Base-by-base conservation (phyloP, 2,113 vertebrate genomes). In the Acrocephalus arundinaceus region DNA sequence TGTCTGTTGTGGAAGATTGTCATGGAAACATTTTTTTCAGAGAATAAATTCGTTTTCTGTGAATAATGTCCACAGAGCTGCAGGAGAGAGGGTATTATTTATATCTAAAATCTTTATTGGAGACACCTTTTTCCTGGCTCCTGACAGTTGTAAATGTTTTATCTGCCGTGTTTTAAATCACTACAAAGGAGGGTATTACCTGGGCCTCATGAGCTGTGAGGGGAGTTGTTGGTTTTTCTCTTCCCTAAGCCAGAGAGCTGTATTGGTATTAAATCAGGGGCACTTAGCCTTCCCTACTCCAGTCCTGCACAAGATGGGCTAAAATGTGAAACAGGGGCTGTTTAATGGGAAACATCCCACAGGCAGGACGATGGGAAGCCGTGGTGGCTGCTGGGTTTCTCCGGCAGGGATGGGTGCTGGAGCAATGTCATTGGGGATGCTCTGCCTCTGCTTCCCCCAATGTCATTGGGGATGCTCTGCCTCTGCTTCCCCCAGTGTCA, bases 11-110 rank as follows among this genome's bases (percentile, higher is more conserved):
- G 67, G 85, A 96, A 94, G 93, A 97, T 96, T 96, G 95, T 95
- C 93, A 97, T 97, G 95, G 96, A 96, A 95, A 97, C 96, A 86
- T 95, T 96, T 95, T 94, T 93, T 94, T 48, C 48, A 25, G 77
- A 79, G 96, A 95, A 91, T 81, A 93, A 87, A 92, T 94, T 94
- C 80, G 33, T 94, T 96, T 97, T 97, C 94, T 91, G 84, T 89
- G 93, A 92, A 90, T 90, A 93, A 76, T 82, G 87, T 87, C 61
- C 77, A n/a, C 49, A 48, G 41, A 92, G 66, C 87, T 88, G 54
- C 45, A 52, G 39, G 78, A 92, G 78, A 59, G 35, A 48, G 70
- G 7, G 8, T 65, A 61, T 79, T 94, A 79, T 90, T 94, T 78
- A 51, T 91, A 37, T 91, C 93, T 78, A 62, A 41, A 88, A 68